Evolutionary conservation across 2,113 vertebrate genomes (phyloP).

Genomic region (Rhegmatorhina hoffmannsi): DNA sequence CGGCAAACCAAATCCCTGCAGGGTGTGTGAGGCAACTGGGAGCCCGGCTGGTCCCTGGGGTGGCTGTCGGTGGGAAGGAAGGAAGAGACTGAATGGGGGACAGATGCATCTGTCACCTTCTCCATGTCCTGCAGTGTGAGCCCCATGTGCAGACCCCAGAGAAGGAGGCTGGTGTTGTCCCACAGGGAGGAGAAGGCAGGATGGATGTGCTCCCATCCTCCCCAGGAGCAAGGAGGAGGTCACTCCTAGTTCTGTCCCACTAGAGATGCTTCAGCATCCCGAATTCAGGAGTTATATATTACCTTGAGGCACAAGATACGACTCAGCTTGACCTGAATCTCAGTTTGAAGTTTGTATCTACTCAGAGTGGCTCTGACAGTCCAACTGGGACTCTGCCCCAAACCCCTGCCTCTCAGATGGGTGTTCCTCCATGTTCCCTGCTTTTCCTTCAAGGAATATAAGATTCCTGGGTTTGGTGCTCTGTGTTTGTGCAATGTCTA

Average conservation of each 20-base stretch:
- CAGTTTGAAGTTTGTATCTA: neutral
- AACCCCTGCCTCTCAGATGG: neutral
- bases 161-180: neutral
- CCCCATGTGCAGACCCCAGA: neutral
- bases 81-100: fast-evolving
- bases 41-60: fast-evolving
- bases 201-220: neutral
- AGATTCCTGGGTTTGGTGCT: neutral
- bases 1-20: neutral
- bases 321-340: neutral
- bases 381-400: neutral
- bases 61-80: neutral
- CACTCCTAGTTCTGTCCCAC: neutral
- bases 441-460: neutral
- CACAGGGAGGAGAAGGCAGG: neutral
- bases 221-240: neutral
- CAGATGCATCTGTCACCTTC: neutral
- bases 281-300: neutral
- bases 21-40: neutral
- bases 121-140: neutral
- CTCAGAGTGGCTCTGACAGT: neutral
- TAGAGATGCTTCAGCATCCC: neutral
- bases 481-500: neutral
- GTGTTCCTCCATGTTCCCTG: neutral
- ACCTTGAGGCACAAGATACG: neutral